Conservation (phyloP, 2,113 vertebrate species). For the Malurus elegans region DNA sequence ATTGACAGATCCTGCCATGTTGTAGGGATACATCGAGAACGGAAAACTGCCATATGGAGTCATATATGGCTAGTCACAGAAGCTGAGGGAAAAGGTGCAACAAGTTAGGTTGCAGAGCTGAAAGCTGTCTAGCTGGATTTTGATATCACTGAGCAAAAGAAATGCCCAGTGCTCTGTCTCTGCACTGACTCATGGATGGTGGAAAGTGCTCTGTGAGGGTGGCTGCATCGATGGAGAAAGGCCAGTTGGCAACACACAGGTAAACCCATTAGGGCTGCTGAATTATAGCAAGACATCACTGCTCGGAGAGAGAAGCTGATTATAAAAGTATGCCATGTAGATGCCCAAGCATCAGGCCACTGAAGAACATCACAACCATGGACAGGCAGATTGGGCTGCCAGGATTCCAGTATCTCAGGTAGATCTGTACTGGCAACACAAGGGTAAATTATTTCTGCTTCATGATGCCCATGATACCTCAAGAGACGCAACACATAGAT, state of each 20-base stretch:
- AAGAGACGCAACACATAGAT: background rate
- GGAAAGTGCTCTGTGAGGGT: background rate
- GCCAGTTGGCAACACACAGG: background rate
- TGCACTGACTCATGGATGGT: background rate
- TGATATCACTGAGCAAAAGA: background rate
- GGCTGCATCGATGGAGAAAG: background rate
- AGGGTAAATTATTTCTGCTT: background rate
- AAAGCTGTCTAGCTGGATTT: background rate
- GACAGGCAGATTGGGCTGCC: background rate
- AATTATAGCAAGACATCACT: background rate
- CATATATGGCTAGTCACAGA: background rate
- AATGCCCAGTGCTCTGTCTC: background rate
- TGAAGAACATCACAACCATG: background rate
- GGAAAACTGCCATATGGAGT: background rate
- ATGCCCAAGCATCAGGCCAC: background rate
- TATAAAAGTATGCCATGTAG: background rate
- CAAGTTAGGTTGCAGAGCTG: background rate
- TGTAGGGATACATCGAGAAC: background rate
- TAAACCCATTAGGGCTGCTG: background rate
- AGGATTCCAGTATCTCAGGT: background rate
- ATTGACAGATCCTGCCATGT: background rate
- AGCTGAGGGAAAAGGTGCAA: background rate
- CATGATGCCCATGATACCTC: background rate
- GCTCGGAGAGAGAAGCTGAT: background rate
- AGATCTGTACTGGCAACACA: background rate